Percentiles rank a stretch among this genome's conserved stretches.
Conservation (phyloP, 2,113 vertebrate species). For the Vireo altiloquus region DNA sequence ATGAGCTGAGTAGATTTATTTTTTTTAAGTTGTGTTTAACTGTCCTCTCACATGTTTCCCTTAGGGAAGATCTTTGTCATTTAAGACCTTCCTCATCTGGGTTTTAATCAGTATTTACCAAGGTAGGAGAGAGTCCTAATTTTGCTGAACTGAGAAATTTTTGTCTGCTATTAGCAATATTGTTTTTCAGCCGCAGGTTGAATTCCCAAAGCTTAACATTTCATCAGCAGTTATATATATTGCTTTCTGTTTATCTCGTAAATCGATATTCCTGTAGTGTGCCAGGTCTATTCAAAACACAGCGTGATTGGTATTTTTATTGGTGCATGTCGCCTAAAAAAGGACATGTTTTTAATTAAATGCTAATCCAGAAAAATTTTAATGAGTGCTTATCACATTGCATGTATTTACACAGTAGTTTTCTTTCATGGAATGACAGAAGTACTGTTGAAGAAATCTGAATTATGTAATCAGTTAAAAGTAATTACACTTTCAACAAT, state of each 20-base stretch:
- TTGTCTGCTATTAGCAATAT: constrained; percentile 32
- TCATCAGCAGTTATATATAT: constrained; percentile 49
- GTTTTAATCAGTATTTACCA: constrained; percentile 84
- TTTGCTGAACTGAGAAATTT: constrained; percentile 3
- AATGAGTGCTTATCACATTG: constrained; percentile 57
- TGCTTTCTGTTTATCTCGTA: constrained; percentile 57
- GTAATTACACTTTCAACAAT: constrained; percentile 49
- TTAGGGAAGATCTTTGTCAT: constrained; percentile 93
- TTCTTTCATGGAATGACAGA: constrained; percentile 38
- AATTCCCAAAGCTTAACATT: constrained; percentile 58
- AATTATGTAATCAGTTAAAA: constrained; percentile 55
- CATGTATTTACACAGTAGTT: constrained; percentile 50
- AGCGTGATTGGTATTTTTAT: neutral
- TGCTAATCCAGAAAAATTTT: constrained; percentile 56
- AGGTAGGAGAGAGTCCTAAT: constrained; percentile 66
- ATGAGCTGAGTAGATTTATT: neutral
- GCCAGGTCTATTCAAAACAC: neutral
- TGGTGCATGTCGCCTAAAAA: constrained; percentile 59
- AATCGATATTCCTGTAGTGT: constrained; percentile 61
- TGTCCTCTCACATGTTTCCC: constrained; percentile 17
- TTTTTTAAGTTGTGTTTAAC: neutral
- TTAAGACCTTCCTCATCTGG: constrained; percentile 86
- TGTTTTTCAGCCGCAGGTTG: constrained; percentile 60
- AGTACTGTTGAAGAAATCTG: constrained; percentile 24
- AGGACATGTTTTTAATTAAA: constrained; percentile 74